Conservation (phyloP, 2,113 vertebrate species). For the Octodon degus region DNA sequence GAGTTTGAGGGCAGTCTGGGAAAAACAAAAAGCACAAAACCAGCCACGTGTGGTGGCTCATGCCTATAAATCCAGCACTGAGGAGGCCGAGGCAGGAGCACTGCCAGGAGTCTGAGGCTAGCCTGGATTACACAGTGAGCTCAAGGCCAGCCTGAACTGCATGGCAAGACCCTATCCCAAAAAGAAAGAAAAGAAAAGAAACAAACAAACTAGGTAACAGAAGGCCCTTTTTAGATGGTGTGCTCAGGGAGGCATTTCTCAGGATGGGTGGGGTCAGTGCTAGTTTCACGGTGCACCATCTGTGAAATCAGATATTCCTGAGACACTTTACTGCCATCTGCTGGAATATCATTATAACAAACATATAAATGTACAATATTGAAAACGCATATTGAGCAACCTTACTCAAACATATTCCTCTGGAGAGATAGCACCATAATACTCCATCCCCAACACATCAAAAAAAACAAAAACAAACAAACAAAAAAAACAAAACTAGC, state of each 20-base stretch:
- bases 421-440: background rate
- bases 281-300: background rate
- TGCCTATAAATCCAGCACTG: background rate
- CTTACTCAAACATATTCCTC: background rate
- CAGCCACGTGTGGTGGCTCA: background rate
- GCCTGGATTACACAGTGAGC: background rate
- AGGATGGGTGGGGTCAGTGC: background rate
- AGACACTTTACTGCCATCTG: constrained; percentile 31
- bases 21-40: background rate
- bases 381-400: background rate
- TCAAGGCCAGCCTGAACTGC: background rate
- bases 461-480: no score
- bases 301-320: background rate
- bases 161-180: no score
- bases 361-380: background rate
- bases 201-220: background rate
- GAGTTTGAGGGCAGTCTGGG: no score
- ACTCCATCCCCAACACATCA: background rate
- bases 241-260: background rate
- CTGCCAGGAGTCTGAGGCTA: background rate
- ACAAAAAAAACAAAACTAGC: background rate
- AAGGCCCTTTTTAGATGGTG: background rate
- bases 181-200: no score
- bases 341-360: constrained; percentile 28
- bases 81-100: background rate